Evolutionary conservation across 2,797 vertebrate genomes (phyloP).

Genomic region (Gymnoscopelus microlampas): DNA sequence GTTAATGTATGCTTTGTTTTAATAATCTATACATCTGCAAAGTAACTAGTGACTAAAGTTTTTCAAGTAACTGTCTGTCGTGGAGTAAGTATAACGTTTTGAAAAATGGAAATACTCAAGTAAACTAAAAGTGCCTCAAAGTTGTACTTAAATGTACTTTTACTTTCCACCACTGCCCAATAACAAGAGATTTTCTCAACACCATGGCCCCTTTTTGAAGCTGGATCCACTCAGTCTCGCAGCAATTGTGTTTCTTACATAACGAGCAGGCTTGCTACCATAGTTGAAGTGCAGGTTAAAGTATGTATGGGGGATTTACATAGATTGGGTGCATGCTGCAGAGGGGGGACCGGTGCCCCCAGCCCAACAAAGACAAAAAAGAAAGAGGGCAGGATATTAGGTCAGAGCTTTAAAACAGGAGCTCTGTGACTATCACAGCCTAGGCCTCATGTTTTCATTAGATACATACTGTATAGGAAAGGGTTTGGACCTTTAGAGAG

Average conservation of each 20-base stretch:
- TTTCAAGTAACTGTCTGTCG: too few relatives aligned
- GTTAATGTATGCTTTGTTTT: too few relatives aligned
- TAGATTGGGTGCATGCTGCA: constrained; percentile 61
- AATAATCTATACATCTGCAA: too few relatives aligned
- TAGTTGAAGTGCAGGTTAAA: constrained; percentile 47
- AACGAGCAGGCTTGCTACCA: constrained; percentile 43
- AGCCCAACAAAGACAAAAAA: constrained; percentile 63
- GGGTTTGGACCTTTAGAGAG: constrained; percentile 45
- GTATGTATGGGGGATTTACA: constrained; percentile 66
- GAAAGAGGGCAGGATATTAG: constrained; percentile 71
- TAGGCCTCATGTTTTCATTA: constrained; percentile 52
- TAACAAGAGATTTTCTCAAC: constrained; percentile 16
- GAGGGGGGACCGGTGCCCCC: constrained; percentile 41
- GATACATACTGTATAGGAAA: constrained; percentile 26
- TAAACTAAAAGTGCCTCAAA: too few relatives aligned
- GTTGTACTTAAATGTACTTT: too few relatives aligned
- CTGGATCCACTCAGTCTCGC: constrained; percentile 9
- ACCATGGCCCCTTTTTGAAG: constrained; percentile 21
- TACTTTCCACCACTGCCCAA: too few relatives aligned
- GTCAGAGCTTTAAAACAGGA: constrained; percentile 69
- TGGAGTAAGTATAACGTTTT: constrained; percentile 36
- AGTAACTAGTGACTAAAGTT: too few relatives aligned
- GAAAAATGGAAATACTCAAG: too few relatives aligned
- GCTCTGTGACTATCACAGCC: constrained; percentile 55
- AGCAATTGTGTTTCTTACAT: constrained; percentile 47